These are phyloP conservation scores for Gryllus longicercus DNA, from an alignment of 2,888 invertebrate genomes.

Conservation along the genomic window DNA sequence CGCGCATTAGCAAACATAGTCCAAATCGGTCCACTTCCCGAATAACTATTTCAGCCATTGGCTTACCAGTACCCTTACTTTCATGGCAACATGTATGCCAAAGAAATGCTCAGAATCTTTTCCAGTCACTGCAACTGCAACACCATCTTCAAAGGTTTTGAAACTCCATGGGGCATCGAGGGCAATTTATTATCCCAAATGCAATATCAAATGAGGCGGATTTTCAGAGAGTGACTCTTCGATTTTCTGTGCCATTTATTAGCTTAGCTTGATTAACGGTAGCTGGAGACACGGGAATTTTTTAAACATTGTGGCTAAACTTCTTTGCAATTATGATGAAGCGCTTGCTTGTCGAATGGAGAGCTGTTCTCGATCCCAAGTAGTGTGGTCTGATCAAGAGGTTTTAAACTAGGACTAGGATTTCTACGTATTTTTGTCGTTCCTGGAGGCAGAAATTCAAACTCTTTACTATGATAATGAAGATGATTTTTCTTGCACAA, in stretches of 20 bases:
- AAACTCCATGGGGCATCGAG: neutral
- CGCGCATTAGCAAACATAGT: neutral
- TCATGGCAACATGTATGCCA: slow-evolving; percentile 21
- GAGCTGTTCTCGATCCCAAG: slow-evolving; percentile 19
- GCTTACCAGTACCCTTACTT: slow-evolving; percentile 46
- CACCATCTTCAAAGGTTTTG: neutral
- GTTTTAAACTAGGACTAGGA: neutral
- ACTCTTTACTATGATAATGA: neutral
- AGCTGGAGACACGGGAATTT: neutral
- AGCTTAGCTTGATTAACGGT: neutral
- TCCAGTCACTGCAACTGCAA: neutral
- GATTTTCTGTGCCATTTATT: neutral
- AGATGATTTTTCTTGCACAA: neutral
- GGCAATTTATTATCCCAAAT: neutral
- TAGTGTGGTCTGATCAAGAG: slow-evolving; percentile 18
- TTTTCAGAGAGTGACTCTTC: slow-evolving; percentile 20
- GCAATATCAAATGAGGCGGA: neutral
- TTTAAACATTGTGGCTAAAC: neutral
- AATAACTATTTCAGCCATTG: slow-evolving; percentile 45
- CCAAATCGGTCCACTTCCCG: neutral
- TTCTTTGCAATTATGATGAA: neutral
- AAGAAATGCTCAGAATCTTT: neutral
- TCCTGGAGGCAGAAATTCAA: neutral
- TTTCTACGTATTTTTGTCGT: neutral
- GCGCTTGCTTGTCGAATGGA: neutral